phyloP scores from a whole-genome alignment of 2,797 vertebrate genomes.

The Lutra lutra region DNA sequence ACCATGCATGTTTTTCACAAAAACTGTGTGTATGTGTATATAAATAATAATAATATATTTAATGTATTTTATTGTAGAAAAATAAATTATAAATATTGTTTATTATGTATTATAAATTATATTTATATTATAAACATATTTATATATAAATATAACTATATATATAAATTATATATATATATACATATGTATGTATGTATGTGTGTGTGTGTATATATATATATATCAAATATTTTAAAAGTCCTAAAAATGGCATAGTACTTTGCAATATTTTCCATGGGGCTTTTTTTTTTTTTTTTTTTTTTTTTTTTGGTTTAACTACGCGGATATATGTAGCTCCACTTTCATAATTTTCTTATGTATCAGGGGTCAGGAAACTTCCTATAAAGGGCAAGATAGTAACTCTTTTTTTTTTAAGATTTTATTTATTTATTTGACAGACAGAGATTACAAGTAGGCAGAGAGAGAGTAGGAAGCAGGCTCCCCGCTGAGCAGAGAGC shows the following conservation, averaged over 20 bases:
- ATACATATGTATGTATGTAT: not conserved
- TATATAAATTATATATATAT: not conserved
- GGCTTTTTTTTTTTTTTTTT: not conserved
- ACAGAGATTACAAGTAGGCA: too few relatives aligned
- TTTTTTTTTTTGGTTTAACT: not conserved
- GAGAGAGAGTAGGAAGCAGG: too few relatives aligned
- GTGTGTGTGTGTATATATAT: not conserved
- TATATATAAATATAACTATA: not conserved
- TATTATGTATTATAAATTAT: not conserved
- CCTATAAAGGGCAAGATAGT: not conserved
- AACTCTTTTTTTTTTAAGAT: not conserved
- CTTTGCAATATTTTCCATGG: not conserved
- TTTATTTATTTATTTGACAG: too few relatives aligned
- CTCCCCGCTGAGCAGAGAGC: too few relatives aligned
- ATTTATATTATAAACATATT: not conserved
- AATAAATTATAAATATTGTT: not conserved
- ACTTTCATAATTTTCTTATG: not conserved
- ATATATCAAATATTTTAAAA: not conserved
- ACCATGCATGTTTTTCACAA: not conserved
- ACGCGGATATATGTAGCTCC: not conserved
- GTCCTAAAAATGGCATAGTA: not conserved
- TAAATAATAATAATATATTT: not conserved
- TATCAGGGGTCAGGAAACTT: not conserved
- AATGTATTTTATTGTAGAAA: not conserved
- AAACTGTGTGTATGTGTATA: not conserved